Conservation (phyloP, 2,888 invertebrate genomes). For the Mesoligia furuncula region DNA sequence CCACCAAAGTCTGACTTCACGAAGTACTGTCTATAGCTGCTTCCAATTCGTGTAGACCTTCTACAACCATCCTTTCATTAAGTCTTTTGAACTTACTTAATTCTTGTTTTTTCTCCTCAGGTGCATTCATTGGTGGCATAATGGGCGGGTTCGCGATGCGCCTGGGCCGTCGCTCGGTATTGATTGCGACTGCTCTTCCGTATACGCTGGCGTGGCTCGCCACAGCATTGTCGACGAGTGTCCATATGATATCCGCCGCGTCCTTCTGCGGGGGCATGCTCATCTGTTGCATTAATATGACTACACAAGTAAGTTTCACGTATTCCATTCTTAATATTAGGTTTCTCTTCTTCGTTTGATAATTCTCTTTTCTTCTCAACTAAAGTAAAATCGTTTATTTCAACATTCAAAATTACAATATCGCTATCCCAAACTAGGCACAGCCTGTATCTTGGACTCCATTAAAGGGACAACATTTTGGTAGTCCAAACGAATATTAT, state of each 20-base stretch:
- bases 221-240: constrained; percentile 93
- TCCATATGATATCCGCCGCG: constrained; percentile 94
- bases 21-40: too few relatives aligned
- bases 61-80: not conserved
- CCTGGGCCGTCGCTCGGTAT: constrained; percentile 92
- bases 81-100: not conserved
- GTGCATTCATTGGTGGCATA: constrained; percentile 95
- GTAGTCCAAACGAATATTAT: too few relatives aligned
- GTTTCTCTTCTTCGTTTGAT: not conserved
- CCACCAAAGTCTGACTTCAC: not conserved
- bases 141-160: constrained; percentile 95
- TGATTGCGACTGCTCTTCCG: constrained; percentile 93
- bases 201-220: constrained; percentile 94
- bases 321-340: not conserved
- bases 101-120: constrained; percentile 77
- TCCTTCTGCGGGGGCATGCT: constrained; percentile 95
- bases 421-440: too few relatives aligned
- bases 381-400: too few relatives aligned
- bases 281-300: constrained; percentile 93
- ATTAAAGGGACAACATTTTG: too few relatives aligned
- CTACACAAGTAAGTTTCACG: constrained; percentile 91
- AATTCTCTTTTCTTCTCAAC: not conserved
- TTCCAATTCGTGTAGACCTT: not conserved
- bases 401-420: too few relatives aligned
- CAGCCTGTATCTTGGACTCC: too few relatives aligned